These are phyloP conservation scores for Trachymyrmex septentrionalis DNA, from an alignment of 1,140 invertebrate species.

Conservation along the genomic window DNA sequence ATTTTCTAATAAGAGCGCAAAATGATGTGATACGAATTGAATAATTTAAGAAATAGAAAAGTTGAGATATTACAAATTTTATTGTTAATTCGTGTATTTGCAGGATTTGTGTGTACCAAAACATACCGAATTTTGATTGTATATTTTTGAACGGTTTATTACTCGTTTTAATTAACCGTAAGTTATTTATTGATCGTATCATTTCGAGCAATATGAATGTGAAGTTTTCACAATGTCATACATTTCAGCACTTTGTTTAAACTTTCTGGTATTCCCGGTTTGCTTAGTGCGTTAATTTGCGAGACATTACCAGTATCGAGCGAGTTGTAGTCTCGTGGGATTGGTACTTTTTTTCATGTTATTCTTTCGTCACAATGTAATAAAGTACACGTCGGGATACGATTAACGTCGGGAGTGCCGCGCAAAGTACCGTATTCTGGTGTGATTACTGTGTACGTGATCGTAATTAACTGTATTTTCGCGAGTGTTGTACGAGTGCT, in stretches of 20 bases:
- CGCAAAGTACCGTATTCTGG: constrained; percentile 24
- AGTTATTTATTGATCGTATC: not conserved
- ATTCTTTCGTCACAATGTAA: constrained; percentile 38
- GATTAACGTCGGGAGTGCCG: constrained; percentile 32
- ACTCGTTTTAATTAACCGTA: constrained; percentile 4
- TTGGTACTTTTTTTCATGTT: not conserved
- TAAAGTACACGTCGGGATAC: constrained; percentile 12
- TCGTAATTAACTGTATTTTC: constrained; percentile 31
- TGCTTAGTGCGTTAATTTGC: not conserved
- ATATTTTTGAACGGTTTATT: not conserved
- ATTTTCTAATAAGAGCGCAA: not conserved
- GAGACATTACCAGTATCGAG: not conserved
- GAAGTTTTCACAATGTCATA: not conserved
- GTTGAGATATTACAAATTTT: too few species aligned
- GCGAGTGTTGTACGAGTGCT: not conserved
- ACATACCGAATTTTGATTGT: not conserved
- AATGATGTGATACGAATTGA: not conserved
- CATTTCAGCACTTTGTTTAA: not conserved
- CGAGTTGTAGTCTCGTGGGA: not conserved
- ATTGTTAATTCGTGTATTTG: not conserved
- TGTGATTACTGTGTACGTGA: constrained; percentile 33
- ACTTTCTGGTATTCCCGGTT: not conserved
- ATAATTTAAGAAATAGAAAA: not conserved
- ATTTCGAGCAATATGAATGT: not conserved
- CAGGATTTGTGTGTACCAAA: not conserved